Evolutionary conservation across 1,140 invertebrate species (phyloP).

Genomic region (Laodelphax striatellus): DNA sequence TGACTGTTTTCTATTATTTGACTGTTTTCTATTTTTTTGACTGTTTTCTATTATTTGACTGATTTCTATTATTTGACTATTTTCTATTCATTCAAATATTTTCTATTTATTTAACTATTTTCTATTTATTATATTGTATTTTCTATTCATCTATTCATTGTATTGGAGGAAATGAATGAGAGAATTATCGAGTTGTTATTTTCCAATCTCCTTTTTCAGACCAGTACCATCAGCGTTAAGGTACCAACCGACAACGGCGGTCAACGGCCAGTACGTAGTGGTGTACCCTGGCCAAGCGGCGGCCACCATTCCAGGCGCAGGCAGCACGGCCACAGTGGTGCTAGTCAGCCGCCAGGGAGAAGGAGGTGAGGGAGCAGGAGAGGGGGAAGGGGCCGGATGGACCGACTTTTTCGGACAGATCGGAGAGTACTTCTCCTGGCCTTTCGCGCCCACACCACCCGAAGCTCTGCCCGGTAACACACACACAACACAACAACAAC

Average conservation of each 20-base stretch:
- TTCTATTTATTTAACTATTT: too few species aligned
- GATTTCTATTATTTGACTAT: too few species aligned
- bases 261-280: neutral
- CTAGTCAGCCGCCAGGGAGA: neutral
- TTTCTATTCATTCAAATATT: too few species aligned
- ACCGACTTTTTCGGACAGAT: conserved; percentile 1
- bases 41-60: too few species aligned
- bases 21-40: too few species aligned
- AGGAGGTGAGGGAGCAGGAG: neutral
- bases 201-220: neutral
- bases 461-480: neutral
- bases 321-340: neutral
- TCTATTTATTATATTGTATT: too few species aligned
- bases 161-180: too few species aligned
- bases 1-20: too few species aligned
- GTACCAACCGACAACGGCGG: neutral
- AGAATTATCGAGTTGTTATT: too few species aligned
- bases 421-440: neutral
- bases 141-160: too few species aligned
- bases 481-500: neutral
- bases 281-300: neutral
- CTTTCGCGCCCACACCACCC: neutral
- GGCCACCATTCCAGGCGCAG: neutral
- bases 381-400: conserved; percentile 1
- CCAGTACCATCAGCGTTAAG: neutral